Evolutionary conservation across 2,113 vertebrate genomes (phyloP), one percentile per base, ranked within the genome.

Genomic region (Amphilophus citrinellus): DNA sequence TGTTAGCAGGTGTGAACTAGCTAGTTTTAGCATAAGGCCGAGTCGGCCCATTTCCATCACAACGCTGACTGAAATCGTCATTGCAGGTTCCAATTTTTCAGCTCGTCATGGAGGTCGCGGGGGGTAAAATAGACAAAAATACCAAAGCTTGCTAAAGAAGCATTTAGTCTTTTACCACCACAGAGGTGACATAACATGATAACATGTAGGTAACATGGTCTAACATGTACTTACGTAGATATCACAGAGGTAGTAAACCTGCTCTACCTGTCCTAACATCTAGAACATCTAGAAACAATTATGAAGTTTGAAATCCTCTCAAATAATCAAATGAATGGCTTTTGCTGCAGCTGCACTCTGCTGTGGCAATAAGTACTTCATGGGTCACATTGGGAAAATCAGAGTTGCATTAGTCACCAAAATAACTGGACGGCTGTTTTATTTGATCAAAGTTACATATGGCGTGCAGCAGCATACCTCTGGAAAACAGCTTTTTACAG

Each of bases 191-290:
- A 56, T 32, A 22, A 68, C 65, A 50, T 30, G 17, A 4, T n/a
- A 4, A 13, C 22, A 50, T 50, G 5, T 50, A 30, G 65, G 22
- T 68, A 30, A 68, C 0, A 50, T 20, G 66, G 10, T 0, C 42
- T 10, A 47, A 27, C 65, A 68, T 47, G 1, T 17, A 50, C 24
- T 53, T 53, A 18, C 17, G 68, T 47, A 20, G 73, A 83, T 71
- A 85, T 84, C 63, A 62, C 63, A 1, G 30, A 77, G 58, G 66
- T 44, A 56, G 65, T 39, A 60, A 58, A 47, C 37, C 37, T 39
- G 37, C 37, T 50, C 66, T 71, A 71, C 66, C 44, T 53, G 66
- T 80, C 27, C 50, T 66, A 59, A 83, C 61, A 68, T 71, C 79
- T 58, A 17, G 2, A 59, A 83, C 61, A 68, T 71, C 79, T 58